phyloP scores from a whole-genome alignment of 2,113 vertebrate species.

The Anhinga rufa region DNA sequence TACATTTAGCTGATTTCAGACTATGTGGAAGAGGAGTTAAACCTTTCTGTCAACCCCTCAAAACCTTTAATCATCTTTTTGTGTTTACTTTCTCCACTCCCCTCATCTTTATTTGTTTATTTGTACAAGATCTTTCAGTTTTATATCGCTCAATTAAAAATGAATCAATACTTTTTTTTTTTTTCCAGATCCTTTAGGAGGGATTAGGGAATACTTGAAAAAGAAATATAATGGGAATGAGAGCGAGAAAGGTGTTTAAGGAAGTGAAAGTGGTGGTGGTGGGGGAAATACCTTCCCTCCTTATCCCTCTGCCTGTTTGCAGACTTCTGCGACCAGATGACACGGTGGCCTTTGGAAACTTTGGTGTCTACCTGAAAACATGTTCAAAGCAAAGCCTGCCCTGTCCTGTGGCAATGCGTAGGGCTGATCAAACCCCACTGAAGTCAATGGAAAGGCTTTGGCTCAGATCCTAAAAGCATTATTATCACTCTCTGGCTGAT shows the following conservation, averaged over 20 bases:
- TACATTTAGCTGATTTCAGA: background rate
- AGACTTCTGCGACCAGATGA: background rate
- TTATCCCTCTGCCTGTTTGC: background rate
- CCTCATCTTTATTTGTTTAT: background rate
- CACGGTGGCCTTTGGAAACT: background rate
- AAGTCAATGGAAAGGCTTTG: slow-evolving; percentile 16
- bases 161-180: background rate
- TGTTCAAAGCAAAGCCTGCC: background rate
- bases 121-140: background rate
- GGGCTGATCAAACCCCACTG: background rate
- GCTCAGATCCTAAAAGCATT: slow-evolving; percentile 24
- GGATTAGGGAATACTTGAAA: background rate
- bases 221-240: background rate
- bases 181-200: background rate
- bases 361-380: background rate
- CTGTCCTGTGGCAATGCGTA: background rate
- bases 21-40: background rate
- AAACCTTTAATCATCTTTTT: background rate
- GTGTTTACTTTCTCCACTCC: background rate
- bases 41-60: background rate
- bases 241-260: background rate
- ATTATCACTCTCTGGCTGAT: slow-evolving; percentile 31
- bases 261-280: background rate
- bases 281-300: background rate
- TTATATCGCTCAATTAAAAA: background rate